These are phyloP conservation scores for Kuschelorhynchus macadamiae DNA, from an alignment of 2,888 invertebrate genomes.

Conservation along the genomic window DNA sequence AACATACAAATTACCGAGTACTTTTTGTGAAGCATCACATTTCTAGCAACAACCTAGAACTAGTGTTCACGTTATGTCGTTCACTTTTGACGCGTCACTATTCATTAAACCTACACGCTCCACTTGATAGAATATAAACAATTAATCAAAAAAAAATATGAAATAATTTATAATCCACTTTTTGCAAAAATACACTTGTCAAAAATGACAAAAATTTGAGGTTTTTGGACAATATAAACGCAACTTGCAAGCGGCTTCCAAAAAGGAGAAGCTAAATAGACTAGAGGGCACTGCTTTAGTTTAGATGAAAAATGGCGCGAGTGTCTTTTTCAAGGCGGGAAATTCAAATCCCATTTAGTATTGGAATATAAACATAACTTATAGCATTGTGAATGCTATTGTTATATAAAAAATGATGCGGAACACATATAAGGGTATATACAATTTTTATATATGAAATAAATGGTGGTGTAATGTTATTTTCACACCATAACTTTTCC, in stretches of 20 bases:
- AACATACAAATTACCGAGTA: slow-evolving; percentile 11
- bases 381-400: background rate
- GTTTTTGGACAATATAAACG: slow-evolving; percentile 10
- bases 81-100: slow-evolving; percentile 11
- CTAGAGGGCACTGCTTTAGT: background rate
- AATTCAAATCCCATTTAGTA: background rate
- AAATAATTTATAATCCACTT: slow-evolving; percentile 6
- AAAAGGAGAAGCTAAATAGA: slow-evolving; percentile 14
- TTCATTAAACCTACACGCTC: background rate
- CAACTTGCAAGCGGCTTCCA: slow-evolving; percentile 16
- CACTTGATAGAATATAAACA: slow-evolving; percentile 5
- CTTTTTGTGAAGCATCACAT: slow-evolving; percentile 15
- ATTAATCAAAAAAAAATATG: slow-evolving; percentile 3
- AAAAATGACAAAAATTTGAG: slow-evolving; percentile 26
- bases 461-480: no score
- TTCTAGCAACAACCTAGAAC: slow-evolving; percentile 5
- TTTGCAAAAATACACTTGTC: slow-evolving; percentile 21
- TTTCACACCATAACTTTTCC: no score
- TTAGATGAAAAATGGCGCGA: slow-evolving; percentile 21
- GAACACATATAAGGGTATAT: no score
- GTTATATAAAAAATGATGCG: no score
- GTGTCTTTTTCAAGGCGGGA: slow-evolving; percentile 6
- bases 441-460: no score
- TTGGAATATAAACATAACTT: no score
- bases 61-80: slow-evolving; percentile 17